Evolutionary conservation across 1,140 invertebrate genomes (phyloP).

Genomic region (Whitmania pigra): DNA sequence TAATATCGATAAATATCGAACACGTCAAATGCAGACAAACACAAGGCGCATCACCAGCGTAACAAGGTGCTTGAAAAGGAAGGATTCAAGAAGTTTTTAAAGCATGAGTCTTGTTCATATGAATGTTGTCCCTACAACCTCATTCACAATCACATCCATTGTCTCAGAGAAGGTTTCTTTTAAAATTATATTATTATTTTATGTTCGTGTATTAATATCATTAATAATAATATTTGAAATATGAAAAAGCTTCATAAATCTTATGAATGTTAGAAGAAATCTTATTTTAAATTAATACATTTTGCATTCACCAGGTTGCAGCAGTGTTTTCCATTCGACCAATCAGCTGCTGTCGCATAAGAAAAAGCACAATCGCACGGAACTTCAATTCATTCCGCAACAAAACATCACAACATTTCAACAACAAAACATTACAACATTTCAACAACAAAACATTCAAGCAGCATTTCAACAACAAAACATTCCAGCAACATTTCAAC

Average conservation of each 20-base stretch:
- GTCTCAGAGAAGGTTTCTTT: constrained; percentile 63
- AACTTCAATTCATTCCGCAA: neutral
- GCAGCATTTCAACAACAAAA: constrained; percentile 33
- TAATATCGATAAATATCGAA: too few species aligned
- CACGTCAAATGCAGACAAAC: constrained; percentile 63
- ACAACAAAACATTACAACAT: constrained; percentile 34
- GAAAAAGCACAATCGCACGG: constrained; percentile 69
- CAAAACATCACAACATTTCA: constrained; percentile 9
- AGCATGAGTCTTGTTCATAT: constrained; percentile 83
- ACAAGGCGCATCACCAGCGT: constrained; percentile 95
- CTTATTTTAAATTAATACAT: neutral
- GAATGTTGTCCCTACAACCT: constrained; percentile 79
- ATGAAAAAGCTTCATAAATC: too few species aligned
- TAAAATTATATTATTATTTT: too few species aligned
- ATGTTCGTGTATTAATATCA: too few species aligned
- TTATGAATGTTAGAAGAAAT: too few species aligned
- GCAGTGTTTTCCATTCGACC: constrained; percentile 86
- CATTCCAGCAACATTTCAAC: constrained; percentile 34
- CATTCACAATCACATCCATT: constrained; percentile 95
- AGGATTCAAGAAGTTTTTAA: constrained; percentile 97
- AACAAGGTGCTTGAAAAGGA: constrained; percentile 86
- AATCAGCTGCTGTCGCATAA: constrained; percentile 95
- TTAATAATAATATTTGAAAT: too few species aligned
- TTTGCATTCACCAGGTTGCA: constrained; percentile 53
- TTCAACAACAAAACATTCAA: neutral